Evolutionary conservation across 2,888 invertebrate species (phyloP), one percentile per base, ranked within the genome.

Genomic region (Nephrotoma appendiculata): DNA sequence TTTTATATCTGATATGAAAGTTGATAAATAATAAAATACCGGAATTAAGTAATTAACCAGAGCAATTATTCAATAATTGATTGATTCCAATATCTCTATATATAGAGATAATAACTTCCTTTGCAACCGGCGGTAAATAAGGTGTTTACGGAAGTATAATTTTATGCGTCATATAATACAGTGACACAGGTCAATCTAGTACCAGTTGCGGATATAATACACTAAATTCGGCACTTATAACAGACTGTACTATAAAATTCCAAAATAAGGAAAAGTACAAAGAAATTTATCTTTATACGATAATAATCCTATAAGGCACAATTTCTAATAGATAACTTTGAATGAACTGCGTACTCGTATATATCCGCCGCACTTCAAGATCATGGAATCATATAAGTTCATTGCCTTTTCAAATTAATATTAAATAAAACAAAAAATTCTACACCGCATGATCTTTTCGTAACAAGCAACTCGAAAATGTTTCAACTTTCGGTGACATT

Each of bases 401-500:
- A 52, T 52, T 71, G 31, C 71, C 71, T 71, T 31, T 71, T 71
- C 71, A 71, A 71, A 71, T 71, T 31, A 71, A 71, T 31, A 0
- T 31, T 31, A 31, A 3, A 31, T 52, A 52, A 52, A 52, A 52
- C 5, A 52, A 15, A 57, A 57, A 57, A 57, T 57, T 15, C 15
- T 15, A 71, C 71, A 71, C 31, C 31, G n/a, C 71, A 31, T 71
- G 71, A 71, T 71, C 19, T 71, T 71, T 19, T 71, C 31, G 31
- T 31, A 31, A 31, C 31, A 31, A 31, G 1, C 31, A 31, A 48
- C 11, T 48, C n/a, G n/a, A 48, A 48, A 84, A 42, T 43, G n/a
- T 41, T 84, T 41, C 84, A 42, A 84, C 42, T 84, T 84, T 84
- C 84, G 41, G 84, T 84, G 84, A 84, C 84, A 84, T 84, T 84